Percentiles rank a stretch among this genome's conserved stretches.
These are phyloP conservation scores for Molorchus minor DNA, from an alignment of 2,888 invertebrate genomes.

Conservation along the genomic window DNA sequence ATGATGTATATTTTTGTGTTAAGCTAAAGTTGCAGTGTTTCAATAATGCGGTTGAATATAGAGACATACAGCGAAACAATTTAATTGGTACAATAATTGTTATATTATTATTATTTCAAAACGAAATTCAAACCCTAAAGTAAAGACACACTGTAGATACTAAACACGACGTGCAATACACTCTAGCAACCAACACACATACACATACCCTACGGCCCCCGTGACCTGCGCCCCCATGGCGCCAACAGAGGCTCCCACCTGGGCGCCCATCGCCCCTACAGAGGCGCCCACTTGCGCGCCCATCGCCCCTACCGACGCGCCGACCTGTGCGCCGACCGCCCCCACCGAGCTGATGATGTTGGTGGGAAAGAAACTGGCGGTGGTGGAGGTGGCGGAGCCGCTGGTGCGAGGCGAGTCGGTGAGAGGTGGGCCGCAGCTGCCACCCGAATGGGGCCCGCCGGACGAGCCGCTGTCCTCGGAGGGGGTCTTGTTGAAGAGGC, in stretches of 20 bases:
- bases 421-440: constrained; percentile 68
- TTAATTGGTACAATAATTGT: too few relatives aligned
- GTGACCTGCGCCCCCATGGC: constrained; percentile 52
- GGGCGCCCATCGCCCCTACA: constrained; percentile 55
- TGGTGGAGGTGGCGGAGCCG: constrained; percentile 40
- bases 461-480: constrained; percentile 87
- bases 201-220: constrained; percentile 58
- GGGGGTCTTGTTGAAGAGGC: constrained; percentile 91
- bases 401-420: constrained; percentile 48
- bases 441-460: constrained; percentile 61
- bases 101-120: too few relatives aligned
- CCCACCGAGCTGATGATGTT: constrained; percentile 61
- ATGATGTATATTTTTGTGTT: too few relatives aligned
- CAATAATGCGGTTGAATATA: too few relatives aligned
- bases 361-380: constrained; percentile 60
- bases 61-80: too few relatives aligned
- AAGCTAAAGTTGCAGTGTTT: too few relatives aligned
- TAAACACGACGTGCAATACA: constrained; percentile 32
- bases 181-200: constrained; percentile 40
- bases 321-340: constrained; percentile 58
- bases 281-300: constrained; percentile 56
- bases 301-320: constrained; percentile 57
- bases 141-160: too few relatives aligned
- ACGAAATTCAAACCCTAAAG: too few relatives aligned
- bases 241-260: constrained; percentile 54